Conservation (phyloP, 2,113 vertebrate genomes). For the Python bivittatus region DNA sequence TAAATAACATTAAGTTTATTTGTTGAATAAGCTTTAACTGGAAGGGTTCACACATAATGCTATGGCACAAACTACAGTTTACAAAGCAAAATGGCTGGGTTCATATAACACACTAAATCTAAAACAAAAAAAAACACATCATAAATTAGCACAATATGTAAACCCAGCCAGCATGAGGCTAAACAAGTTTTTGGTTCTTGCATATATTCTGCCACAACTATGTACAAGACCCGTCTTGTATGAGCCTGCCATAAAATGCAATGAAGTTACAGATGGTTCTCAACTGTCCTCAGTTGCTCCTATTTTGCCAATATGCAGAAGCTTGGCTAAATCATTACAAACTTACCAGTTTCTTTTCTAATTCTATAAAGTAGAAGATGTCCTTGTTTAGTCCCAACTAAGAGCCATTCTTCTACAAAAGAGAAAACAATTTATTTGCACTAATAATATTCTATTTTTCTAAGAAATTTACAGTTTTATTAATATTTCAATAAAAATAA, state of each 20-base stretch:
- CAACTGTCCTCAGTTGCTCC: background rate
- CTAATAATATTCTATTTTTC: background rate
- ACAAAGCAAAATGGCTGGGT: background rate
- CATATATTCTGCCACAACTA: background rate
- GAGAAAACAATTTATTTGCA: slow-evolving; percentile 18
- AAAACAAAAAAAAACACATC: background rate
- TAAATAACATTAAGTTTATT: background rate
- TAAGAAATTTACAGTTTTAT: background rate
- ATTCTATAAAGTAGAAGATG: slow-evolving; percentile 95
- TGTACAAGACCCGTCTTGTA: background rate
- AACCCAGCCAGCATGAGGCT: background rate
- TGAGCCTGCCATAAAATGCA: background rate
- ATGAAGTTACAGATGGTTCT: background rate
- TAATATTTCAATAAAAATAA: background rate
- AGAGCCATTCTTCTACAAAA: slow-evolving; percentile 92
- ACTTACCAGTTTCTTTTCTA: slow-evolving; percentile 88
- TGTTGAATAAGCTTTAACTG: background rate
- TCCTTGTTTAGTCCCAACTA: slow-evolving; percentile 97
- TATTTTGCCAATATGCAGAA: background rate
- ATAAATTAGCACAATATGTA: background rate
- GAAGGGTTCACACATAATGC: background rate
- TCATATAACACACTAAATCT: background rate
- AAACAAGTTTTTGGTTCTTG: background rate
- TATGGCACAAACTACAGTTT: background rate
- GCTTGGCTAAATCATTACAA: background rate